These are phyloP conservation scores for Morbakka virulenta DNA, from an alignment of 30 jellyfish, hydroid and myxozoan species.

Conservation along the genomic window DNA sequence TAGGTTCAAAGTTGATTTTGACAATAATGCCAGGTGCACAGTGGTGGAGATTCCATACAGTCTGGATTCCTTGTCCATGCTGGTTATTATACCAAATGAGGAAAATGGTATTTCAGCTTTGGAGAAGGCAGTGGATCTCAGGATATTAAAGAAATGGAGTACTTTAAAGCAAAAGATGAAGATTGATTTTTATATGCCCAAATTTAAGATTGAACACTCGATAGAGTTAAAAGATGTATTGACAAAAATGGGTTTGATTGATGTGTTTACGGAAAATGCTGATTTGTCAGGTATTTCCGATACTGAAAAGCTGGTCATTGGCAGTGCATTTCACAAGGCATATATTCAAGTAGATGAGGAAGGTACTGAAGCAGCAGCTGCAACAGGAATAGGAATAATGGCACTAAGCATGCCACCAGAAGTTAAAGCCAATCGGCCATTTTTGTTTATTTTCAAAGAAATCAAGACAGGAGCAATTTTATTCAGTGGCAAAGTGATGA, in stretches of 20 bases:
- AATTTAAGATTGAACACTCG: constrained; percentile 31
- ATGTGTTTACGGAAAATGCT: constrained; percentile 52
- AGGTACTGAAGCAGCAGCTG: constrained; percentile 85
- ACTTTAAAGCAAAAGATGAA: neutral
- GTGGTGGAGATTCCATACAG: constrained; percentile 50
- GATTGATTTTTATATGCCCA: constrained; percentile 72
- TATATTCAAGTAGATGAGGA: constrained; percentile 71
- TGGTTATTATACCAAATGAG: constrained; percentile 56
- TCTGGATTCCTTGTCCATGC: constrained; percentile 45
- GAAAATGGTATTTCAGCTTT: constrained; percentile 23
- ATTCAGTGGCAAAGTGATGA: constrained; percentile 51
- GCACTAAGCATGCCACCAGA: constrained; percentile 63
- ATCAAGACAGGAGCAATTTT: constrained; percentile 34
- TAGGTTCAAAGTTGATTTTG: constrained; percentile 25
- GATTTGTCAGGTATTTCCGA: constrained; percentile 65
- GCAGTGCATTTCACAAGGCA: constrained; percentile 69
- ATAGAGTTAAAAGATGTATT: constrained; percentile 31
- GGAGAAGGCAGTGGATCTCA: constrained; percentile 1
- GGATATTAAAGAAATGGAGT: constrained; percentile 27
- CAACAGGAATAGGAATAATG: constrained; percentile 73
- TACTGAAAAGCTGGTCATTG: constrained; percentile 36
- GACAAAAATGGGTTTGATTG: constrained; percentile 30
- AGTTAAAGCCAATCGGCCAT: constrained; percentile 54
- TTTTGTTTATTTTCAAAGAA: constrained; percentile 30
- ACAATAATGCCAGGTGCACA: constrained; percentile 12